phyloP scores from a whole-genome alignment of 2,113 vertebrate species.

The Trinectes maculatus region DNA sequence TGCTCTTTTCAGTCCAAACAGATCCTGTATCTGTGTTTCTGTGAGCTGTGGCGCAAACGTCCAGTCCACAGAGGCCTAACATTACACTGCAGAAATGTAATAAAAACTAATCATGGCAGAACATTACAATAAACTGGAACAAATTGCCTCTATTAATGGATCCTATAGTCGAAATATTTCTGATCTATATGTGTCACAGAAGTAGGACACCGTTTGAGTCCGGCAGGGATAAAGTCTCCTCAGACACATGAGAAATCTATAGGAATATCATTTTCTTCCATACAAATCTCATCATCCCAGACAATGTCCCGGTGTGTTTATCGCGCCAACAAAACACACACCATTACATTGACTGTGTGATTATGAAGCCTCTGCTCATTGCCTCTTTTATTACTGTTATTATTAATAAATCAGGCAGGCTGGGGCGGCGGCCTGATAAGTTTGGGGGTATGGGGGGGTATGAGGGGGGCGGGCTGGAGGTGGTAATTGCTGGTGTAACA shows the following conservation, averaged over 20 bases:
- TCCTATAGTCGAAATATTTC: neutral
- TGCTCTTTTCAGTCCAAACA: no score
- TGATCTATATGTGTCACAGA: neutral
- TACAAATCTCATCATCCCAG: conserved; percentile 49
- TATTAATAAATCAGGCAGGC: conserved; percentile 73
- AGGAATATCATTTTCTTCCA: conserved; percentile 27
- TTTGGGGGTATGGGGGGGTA: neutral
- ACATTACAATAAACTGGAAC: neutral
- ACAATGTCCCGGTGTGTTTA: conserved; percentile 57
- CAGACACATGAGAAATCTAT: neutral
- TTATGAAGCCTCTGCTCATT: conserved; percentile 66
- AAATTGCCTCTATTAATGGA: neutral
- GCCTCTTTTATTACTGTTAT: conserved; percentile 71
- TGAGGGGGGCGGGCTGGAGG: conserved; percentile 28
- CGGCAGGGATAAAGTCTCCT: neutral
- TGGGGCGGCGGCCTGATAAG: conserved; percentile 47
- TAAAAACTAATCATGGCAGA: neutral
- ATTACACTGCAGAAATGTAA: neutral
- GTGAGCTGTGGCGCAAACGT: no score
- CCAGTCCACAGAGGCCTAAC: no score
- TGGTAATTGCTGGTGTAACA: conserved; percentile 79
- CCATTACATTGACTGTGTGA: conserved; percentile 58
- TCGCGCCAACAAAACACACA: conserved; percentile 30
- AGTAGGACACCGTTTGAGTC: conserved; percentile 4
- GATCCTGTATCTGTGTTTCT: no score